Evolutionary conservation across 2,888 invertebrate genomes (phyloP).

Genomic region (Hoplodrina ambigua): DNA sequence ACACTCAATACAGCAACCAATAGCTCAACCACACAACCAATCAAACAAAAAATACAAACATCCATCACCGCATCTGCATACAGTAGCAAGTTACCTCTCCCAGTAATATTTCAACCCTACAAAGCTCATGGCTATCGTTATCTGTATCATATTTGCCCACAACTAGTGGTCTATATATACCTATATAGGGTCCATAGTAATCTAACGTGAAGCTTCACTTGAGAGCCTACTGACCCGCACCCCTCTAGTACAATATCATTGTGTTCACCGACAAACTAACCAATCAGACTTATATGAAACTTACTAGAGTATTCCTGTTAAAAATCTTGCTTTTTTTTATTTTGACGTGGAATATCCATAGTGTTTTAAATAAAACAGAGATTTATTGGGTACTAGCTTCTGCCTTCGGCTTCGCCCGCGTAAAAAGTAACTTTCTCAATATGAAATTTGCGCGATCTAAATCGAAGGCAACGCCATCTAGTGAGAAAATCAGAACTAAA

Average conservation of each 20-base stretch:
- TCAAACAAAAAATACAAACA: too few relatives aligned
- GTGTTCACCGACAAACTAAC: slow-evolving; percentile 15
- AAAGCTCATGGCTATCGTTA: slow-evolving; percentile 8
- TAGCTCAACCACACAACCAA: too few relatives aligned
- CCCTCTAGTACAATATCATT: slow-evolving; percentile 45
- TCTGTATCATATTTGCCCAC: slow-evolving; percentile 60
- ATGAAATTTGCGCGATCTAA: too few relatives aligned
- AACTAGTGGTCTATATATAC: slow-evolving; percentile 68
- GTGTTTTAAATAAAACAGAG: too few relatives aligned
- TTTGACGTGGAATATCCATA: too few relatives aligned
- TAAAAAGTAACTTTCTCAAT: too few relatives aligned
- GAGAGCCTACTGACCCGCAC: slow-evolving; percentile 53
- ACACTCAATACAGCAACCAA: too few relatives aligned
- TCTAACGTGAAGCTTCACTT: slow-evolving; percentile 54
- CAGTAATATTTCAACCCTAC: slow-evolving; percentile 8
- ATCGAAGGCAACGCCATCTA: too few relatives aligned
- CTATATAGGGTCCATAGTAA: slow-evolving; percentile 50
- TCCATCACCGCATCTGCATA: not conserved
- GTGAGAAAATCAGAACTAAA: too few relatives aligned
- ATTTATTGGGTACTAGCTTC: too few relatives aligned
- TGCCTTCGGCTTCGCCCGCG: too few relatives aligned
- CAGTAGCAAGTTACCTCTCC: not conserved
- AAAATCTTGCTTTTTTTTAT: too few relatives aligned
- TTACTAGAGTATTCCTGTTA: slow-evolving; percentile 5
- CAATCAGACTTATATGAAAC: slow-evolving; percentile 7